phyloP scores from a whole-genome alignment of 2,113 vertebrate species.

The Pogonocichla stellata region DNA sequence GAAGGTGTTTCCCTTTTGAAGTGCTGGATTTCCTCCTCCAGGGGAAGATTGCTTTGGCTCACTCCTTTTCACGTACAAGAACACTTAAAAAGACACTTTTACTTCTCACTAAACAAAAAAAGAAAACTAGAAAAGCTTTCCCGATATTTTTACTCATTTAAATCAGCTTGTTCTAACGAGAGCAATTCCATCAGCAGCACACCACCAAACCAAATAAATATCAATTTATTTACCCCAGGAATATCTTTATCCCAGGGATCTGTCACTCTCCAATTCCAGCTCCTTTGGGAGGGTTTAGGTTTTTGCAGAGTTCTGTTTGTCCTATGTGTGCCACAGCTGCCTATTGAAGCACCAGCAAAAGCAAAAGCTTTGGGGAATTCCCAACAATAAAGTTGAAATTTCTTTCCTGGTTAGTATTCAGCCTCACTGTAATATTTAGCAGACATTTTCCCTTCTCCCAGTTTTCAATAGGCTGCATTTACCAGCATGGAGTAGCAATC shows the following conservation, averaged over 20 bases:
- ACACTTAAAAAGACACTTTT: not conserved
- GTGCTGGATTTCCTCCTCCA: not conserved
- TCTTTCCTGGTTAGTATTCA: slow-evolving; percentile 60
- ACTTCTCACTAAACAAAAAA: not conserved
- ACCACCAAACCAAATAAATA: not conserved
- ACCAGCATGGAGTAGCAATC: slow-evolving; percentile 57
- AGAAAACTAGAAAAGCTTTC: not conserved
- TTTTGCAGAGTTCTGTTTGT: slow-evolving; percentile 8
- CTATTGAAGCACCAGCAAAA: not conserved
- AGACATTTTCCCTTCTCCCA: slow-evolving; percentile 45
- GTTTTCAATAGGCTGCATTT: slow-evolving; percentile 50
- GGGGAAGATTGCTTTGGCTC: not conserved
- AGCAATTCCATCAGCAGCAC: not conserved
- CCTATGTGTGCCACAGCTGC: slow-evolving; percentile 14
- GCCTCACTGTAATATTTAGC: not conserved
- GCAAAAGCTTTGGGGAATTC: slow-evolving; percentile 53
- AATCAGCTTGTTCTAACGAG: not conserved
- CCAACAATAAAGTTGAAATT: slow-evolving; percentile 53
- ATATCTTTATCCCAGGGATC: not conserved
- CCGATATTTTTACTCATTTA: not conserved
- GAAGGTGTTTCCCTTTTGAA: not conserved
- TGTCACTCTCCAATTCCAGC: not conserved
- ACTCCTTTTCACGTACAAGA: not conserved
- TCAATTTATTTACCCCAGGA: not conserved
- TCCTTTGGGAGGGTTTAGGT: not conserved